Evolutionary conservation across 2,888 invertebrate species (phyloP).

Genomic region (Siphlonurus alternatus): DNA sequence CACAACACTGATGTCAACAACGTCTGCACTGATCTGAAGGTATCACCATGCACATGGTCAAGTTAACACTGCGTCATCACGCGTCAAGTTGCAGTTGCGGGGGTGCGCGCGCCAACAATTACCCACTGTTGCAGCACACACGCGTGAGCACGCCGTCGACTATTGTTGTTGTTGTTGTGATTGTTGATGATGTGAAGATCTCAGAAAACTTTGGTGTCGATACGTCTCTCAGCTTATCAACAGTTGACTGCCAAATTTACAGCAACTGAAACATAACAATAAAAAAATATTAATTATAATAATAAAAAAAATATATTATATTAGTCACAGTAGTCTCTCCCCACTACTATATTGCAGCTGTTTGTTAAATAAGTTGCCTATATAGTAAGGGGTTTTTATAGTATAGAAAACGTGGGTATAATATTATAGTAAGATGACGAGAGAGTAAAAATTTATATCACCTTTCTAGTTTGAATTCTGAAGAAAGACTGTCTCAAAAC

Average conservation of each 20-base stretch:
- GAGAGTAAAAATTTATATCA: neutral
- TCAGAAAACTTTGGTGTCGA: neutral
- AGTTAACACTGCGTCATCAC: too few species aligned
- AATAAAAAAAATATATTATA: neutral
- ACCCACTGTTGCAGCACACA: neutral
- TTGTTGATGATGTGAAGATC: neutral
- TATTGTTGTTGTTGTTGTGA: neutral
- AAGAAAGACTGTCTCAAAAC: conserved; percentile 4
- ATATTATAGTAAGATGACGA: neutral
- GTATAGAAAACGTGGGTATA: neutral
- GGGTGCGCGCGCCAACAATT: neutral
- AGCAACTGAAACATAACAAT: neutral
- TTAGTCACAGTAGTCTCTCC: neutral
- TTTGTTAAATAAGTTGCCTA: neutral
- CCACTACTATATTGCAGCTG: neutral
- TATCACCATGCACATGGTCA: too few species aligned
- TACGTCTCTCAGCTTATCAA: neutral
- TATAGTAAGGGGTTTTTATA: neutral
- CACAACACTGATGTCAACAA: too few species aligned
- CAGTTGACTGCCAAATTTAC: neutral
- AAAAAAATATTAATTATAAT: neutral
- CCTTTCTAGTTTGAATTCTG: neutral
- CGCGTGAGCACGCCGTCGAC: neutral
- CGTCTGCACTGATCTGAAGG: too few species aligned
- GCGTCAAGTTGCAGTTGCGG: too few species aligned